Evolutionary conservation across 2,888 invertebrate genomes (phyloP).

Genomic region (Ophion obscuratus): DNA sequence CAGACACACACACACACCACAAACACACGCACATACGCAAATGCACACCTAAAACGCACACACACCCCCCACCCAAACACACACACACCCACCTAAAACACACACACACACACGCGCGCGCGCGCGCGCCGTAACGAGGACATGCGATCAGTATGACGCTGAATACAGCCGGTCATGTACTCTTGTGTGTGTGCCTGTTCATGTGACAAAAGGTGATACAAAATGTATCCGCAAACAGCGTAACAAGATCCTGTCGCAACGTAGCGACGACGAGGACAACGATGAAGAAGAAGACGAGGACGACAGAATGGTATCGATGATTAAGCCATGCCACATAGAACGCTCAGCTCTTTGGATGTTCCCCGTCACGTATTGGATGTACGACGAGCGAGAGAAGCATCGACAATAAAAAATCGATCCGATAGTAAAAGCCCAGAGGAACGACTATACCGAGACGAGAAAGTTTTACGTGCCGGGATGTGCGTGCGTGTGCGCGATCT

Average conservation of each 20-base stretch:
- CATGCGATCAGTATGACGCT: slow-evolving; percentile 34
- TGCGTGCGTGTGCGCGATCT: neutral
- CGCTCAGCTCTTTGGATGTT: slow-evolving; percentile 1
- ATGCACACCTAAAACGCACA: too few species aligned
- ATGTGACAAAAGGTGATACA: slow-evolving; percentile 34
- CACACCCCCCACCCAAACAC: too few species aligned
- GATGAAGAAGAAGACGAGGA: neutral
- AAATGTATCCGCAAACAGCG: slow-evolving; percentile 46
- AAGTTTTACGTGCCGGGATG: neutral
- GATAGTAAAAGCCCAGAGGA: slow-evolving; percentile 26
- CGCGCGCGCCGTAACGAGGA: slow-evolving; percentile 36
- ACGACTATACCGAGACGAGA: slow-evolving; percentile 19
- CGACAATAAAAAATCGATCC: slow-evolving; percentile 32
- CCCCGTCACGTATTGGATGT: slow-evolving; percentile 49
- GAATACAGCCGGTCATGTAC: slow-evolving; percentile 23
- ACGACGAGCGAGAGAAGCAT: slow-evolving; percentile 20
- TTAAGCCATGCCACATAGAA: slow-evolving; percentile 25
- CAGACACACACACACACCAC: too few species aligned
- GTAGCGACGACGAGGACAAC: neutral
- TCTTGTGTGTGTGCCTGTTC: neutral
- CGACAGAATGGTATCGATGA: slow-evolving; percentile 44
- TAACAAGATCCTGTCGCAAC: slow-evolving; percentile 30
- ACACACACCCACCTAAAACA: too few species aligned
- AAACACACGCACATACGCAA: too few species aligned
- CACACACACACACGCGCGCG: neutral